Percentiles rank a stretch among this genome's conserved stretches.
Evolutionary conservation across 2,113 vertebrate species (phyloP).

Genomic region (Bubo bubo): DNA sequence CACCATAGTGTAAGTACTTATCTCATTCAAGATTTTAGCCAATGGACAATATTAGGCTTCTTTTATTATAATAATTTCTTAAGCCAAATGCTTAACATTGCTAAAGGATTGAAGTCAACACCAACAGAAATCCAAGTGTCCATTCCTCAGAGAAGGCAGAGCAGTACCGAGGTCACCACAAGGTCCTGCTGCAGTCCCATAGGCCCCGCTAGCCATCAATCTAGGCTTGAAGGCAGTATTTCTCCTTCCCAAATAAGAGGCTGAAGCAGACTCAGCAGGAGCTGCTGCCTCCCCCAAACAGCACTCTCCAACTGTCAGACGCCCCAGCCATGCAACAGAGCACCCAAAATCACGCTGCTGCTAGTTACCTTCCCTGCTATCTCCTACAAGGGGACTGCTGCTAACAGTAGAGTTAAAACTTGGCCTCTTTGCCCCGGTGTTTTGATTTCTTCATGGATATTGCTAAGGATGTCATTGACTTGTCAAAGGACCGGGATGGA

Average conservation of each 20-base stretch:
- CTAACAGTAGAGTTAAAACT: not conserved
- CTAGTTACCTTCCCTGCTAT: not conserved
- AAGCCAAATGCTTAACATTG: not conserved
- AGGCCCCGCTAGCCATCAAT: accelerated
- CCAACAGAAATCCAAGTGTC: not conserved
- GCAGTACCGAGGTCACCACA: not conserved
- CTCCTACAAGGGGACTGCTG: not conserved
- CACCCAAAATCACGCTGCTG: not conserved
- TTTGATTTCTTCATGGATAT: not conserved
- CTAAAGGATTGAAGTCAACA: not conserved
- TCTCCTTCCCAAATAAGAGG: not conserved
- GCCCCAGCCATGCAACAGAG: not conserved
- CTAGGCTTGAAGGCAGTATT: not conserved
- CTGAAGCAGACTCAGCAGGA: not conserved
- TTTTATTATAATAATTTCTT: not conserved
- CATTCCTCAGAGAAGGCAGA: not conserved
- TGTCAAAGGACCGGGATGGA: not conserved
- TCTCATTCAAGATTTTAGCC: not conserved
- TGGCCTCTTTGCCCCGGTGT: not conserved
- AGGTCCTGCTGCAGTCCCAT: not conserved
- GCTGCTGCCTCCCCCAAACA: not conserved
- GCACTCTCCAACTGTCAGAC: not conserved
- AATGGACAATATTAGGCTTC: not conserved
- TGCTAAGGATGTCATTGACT: not conserved
- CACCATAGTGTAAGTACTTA: not conserved